phyloP scores from a whole-genome alignment of 1,140 invertebrate genomes.

The Colletes latitarsis region DNA sequence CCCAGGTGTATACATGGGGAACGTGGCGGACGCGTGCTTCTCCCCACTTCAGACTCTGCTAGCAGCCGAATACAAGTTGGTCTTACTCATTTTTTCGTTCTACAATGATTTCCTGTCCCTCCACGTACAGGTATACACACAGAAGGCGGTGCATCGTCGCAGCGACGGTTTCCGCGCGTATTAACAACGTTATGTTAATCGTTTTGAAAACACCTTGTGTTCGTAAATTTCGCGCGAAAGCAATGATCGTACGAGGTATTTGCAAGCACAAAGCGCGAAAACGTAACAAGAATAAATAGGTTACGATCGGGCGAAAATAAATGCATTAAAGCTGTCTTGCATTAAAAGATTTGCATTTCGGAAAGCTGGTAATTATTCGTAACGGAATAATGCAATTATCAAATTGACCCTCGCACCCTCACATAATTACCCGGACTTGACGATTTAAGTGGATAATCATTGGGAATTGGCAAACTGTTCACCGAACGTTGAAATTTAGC shows the following conservation, averaged over 20 bases:
- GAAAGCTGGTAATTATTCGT: conserved; percentile 75
- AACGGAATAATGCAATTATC: conserved; percentile 76
- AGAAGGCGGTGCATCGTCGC: too few species aligned
- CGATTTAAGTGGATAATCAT: conserved; percentile 77
- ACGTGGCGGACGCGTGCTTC: conserved; percentile 80
- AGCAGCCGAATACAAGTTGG: conserved; percentile 55
- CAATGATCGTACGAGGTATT: too few species aligned
- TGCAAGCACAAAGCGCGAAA: too few species aligned
- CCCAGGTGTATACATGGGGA: conserved; percentile 68
- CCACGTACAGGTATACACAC: too few species aligned
- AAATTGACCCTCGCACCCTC: conserved; percentile 75
- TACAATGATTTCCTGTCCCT: too few species aligned
- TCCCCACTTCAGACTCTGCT: conserved; percentile 74
- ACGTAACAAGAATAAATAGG: background rate
- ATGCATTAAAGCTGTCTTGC: background rate
- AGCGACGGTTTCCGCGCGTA: too few species aligned
- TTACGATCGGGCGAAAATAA: background rate
- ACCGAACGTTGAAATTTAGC: conserved; percentile 61
- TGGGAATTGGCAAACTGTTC: conserved; percentile 64
- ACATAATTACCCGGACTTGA: conserved; percentile 68
- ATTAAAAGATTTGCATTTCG: conserved; percentile 65
- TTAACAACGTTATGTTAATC: too few species aligned
- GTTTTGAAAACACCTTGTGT: too few species aligned
- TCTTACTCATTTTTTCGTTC: conserved; percentile 53
- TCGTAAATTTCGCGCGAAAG: too few species aligned